Base-by-base conservation (phyloP, 1,140 invertebrate genomes). In the Aphis craccivora region DNA sequence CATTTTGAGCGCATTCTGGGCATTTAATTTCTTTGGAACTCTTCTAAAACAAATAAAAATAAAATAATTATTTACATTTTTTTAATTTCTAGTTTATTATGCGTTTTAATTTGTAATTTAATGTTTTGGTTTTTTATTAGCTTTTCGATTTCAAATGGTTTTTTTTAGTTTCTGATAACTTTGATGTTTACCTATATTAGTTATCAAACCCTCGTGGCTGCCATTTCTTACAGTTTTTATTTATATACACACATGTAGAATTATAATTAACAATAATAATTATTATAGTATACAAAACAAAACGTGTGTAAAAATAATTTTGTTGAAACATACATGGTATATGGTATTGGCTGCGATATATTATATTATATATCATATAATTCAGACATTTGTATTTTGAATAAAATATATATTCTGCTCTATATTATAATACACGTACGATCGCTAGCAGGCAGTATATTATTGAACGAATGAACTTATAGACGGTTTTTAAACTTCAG, bases 11-110 rank as follows among this genome's bases (percentile, higher is more conserved):
- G 18, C 88, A 90, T 40, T 90, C 51, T 11, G 51, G 25, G 7
- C 88, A 90, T 18, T 40, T 90, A 6, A 60, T 30, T 40, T 60
- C 88, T 40, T 60, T 55, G 14, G 11, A 9, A 5, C 30, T 55
- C 23, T 60, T 37, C 88, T 55, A 40, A 25, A 90, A 60, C 48
- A 48, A 88, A 89, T 37, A 37, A 55, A 55, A 90, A 37, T 90
- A 23, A 40, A 83, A 81, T 30, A 30, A 40, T 83, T 9, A 5
- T 20, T 81, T 5, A 35, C 5, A 37, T 5, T 22, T 83, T 35
- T 0, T 67, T 67, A n/a, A 18, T 76, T 76, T n/a, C 2, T 14
- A n/a, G 30, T 11, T 5, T n/a, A 14, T n/a, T 67, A 5, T n/a
- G 1, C 4, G 18, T n/a, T 76, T 76, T 76, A 6, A n/a, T n/a